Evolutionary conservation across 2,888 invertebrate genomes (phyloP), one percentile per base, ranked within the genome.

Genomic region (Aspidiotus rigidus): DNA sequence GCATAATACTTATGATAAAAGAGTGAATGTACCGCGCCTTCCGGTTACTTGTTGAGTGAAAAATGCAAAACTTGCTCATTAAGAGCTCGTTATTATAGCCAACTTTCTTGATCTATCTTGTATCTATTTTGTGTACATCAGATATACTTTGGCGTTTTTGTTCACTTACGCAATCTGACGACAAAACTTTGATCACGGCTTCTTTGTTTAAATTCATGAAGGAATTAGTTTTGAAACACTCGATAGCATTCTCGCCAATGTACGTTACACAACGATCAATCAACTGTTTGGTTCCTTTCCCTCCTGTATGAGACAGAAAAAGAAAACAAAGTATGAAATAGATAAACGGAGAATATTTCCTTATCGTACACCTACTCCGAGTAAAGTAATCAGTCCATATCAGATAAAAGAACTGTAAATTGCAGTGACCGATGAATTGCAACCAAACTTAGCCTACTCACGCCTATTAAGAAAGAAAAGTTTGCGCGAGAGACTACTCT

Each of bases 121-220:
- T 5, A 28, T 5, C 5, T 28, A 5, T 28, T 28, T 28, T 28
- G 3, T 53, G 13, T 13, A 53, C 13, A 2, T 13, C 13, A 53
- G 13, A 53, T 53, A 49, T 49, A 53, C 53, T 53, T 53, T 53
- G 53, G 53, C 5, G 53, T 10, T 10, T 49, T 42, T 28, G 2
- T 28, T 16, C 3, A 82, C 86, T 83, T 80, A 90, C 90, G 80
- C 90, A 91, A 77, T 94, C 93, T 0, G 93, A 93, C 0, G 93
- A 93, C 74, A 94, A 90, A 40, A 94, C 83, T 76, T 91, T 91
- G 72, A 92, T 87, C 44, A 94, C 83, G 0, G 92, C 92, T 74
- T 93, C 93, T 79, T 93, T 93, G 5, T 90, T 87, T 72, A 95
- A 81, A 75, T 89, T 89, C 40, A 93, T 83, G 79, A 94, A 94